phyloP scores from a whole-genome alignment of 2,888 invertebrate species.

The Hyposoter didymator region DNA sequence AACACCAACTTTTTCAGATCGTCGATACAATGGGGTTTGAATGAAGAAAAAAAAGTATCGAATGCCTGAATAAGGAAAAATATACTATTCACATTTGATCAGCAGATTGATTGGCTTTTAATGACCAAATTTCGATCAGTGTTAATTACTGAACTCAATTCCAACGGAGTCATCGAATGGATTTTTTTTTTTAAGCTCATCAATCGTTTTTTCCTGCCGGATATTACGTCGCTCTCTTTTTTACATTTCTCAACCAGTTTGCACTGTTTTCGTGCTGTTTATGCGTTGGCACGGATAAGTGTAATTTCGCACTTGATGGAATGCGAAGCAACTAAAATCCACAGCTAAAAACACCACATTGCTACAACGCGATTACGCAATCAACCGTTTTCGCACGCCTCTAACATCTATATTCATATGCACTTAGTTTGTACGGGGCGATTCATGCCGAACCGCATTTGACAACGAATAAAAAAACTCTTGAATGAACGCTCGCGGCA shows the following conservation, averaged over 20 bases:
- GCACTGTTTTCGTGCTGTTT: not conserved
- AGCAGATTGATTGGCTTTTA: not conserved
- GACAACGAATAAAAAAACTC: not conserved
- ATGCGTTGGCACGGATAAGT: not conserved
- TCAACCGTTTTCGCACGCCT: not conserved
- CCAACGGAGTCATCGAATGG: not conserved
- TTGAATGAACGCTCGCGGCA: not conserved
- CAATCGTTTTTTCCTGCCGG: not conserved
- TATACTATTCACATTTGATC: not conserved
- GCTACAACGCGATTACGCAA: slow-evolving; percentile 21
- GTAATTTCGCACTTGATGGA: slow-evolving; percentile 1
- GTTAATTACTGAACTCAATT: not conserved
- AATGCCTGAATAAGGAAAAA: not conserved
- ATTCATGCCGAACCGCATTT: not conserved
- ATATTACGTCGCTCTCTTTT: not conserved
- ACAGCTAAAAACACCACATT: slow-evolving; percentile 9
- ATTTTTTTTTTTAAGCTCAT: not conserved
- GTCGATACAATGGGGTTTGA: not conserved
- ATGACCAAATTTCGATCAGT: not conserved
- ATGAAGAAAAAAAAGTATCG: not conserved
- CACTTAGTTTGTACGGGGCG: slow-evolving; percentile 4
- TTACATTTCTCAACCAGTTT: not conserved
- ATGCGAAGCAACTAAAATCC: not conserved
- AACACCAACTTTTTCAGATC: not conserved
- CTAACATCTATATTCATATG: not conserved